phyloP scores from a whole-genome alignment of 2,888 invertebrate species.

The Synergus gifuensis region DNA sequence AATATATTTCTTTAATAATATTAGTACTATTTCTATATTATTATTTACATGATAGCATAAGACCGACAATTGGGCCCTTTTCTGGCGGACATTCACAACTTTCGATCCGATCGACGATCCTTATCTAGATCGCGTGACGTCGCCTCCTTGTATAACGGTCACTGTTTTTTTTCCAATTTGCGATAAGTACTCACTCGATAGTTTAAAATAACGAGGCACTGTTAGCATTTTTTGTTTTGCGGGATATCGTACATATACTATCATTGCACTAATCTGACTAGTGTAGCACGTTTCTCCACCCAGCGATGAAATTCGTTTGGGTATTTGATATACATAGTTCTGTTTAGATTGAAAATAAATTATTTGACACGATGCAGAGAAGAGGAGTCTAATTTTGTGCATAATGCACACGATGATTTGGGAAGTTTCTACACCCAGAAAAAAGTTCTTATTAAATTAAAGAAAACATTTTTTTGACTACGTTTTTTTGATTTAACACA shows the following conservation, averaged over 20 bases:
- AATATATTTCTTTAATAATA: no score
- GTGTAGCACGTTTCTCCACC: slow-evolving; percentile 27
- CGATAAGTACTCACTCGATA: slow-evolving; percentile 40
- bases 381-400: no score
- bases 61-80: neutral
- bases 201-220: slow-evolving; percentile 39
- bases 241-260: slow-evolving; percentile 8
- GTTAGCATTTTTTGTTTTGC: slow-evolving; percentile 25
- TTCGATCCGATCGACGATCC: slow-evolving; percentile 47
- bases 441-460: no score
- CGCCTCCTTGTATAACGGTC: slow-evolving; percentile 43
- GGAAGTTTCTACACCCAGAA: no score
- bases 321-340: neutral
- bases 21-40: no score
- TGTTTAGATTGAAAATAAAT: no score
- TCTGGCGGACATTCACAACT: neutral
- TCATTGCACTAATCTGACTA: slow-evolving; percentile 32
- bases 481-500: no score
- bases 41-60: no score
- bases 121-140: slow-evolving; percentile 43
- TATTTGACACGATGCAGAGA: no score
- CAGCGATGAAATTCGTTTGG: neutral
- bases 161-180: slow-evolving; percentile 44
- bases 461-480: no score
- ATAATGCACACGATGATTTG: no score